phyloP scores from a whole-genome alignment of 2,888 invertebrate genomes.

The Ochlodes sylvanus region DNA sequence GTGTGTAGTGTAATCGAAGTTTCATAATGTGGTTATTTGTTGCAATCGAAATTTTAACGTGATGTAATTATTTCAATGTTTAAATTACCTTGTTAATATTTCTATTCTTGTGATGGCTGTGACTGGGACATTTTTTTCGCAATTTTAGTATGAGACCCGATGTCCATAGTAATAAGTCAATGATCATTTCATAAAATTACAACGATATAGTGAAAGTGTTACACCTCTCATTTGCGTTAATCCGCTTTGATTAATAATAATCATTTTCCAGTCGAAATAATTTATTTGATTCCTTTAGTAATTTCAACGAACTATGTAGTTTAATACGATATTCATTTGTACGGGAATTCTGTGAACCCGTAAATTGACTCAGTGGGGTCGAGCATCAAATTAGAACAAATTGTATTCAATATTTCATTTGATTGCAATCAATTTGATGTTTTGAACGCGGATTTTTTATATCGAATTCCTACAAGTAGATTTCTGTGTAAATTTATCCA shows the following conservation, averaged over 20 bases:
- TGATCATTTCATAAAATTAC: not conserved
- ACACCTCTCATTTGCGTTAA: too few species aligned
- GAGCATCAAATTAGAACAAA: slow-evolving; percentile 17
- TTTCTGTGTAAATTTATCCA: too few species aligned
- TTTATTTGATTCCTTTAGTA: not conserved
- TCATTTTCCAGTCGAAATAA: not conserved
- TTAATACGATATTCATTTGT: slow-evolving; percentile 14
- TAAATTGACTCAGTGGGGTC: slow-evolving; percentile 5
- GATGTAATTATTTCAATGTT: too few species aligned
- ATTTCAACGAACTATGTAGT: slow-evolving; percentile 2
- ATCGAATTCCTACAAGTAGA: not conserved
- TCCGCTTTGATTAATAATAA: too few species aligned
- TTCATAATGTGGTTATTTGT: too few species aligned
- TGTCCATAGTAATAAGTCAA: too few species aligned
- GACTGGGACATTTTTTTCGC: too few species aligned
- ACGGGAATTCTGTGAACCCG: slow-evolving; percentile 13
- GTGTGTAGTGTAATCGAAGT: too few species aligned
- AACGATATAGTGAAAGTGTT: not conserved
- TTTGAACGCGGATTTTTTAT: not conserved
- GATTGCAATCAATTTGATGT: not conserved
- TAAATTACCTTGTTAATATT: too few species aligned
- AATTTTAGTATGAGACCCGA: too few species aligned
- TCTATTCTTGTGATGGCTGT: too few species aligned
- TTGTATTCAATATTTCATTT: not conserved
- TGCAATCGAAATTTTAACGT: too few species aligned